Conservation (phyloP, 2,797 vertebrate genomes). For the Brachymystax lenok region DNA sequence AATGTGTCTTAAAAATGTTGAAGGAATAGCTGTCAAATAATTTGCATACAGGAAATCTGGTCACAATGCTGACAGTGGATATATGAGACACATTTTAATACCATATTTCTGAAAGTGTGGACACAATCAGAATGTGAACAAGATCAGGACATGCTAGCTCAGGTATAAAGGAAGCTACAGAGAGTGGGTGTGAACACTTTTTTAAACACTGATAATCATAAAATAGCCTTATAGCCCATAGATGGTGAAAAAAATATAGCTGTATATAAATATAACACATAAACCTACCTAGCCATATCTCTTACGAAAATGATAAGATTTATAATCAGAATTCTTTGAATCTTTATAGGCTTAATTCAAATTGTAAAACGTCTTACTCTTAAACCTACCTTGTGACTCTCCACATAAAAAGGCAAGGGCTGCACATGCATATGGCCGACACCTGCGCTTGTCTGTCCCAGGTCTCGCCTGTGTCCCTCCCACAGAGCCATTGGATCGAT, state of each 20-base stretch:
- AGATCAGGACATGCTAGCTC: no score
- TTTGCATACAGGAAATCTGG: no score
- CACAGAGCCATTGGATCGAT: not conserved
- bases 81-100: no score
- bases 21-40: no score
- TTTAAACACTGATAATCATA: not conserved
- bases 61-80: no score
- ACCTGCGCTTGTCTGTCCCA: not conserved
- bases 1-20: no score
- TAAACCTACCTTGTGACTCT: constrained; percentile 7
- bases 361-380: not conserved
- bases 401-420: not conserved
- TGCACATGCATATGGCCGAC: not conserved
- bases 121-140: no score
- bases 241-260: not conserved
- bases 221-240: not conserved
- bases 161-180: no score
- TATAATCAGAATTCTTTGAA: not conserved
- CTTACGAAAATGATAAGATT: not conserved
- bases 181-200: no score
- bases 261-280: no score
- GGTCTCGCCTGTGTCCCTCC: not conserved
- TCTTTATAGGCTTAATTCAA: not conserved
- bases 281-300: not conserved
- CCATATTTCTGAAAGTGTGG: no score